phyloP scores from a whole-genome alignment of 2,888 invertebrate species.

The Chaetoderma sp. region DNA sequence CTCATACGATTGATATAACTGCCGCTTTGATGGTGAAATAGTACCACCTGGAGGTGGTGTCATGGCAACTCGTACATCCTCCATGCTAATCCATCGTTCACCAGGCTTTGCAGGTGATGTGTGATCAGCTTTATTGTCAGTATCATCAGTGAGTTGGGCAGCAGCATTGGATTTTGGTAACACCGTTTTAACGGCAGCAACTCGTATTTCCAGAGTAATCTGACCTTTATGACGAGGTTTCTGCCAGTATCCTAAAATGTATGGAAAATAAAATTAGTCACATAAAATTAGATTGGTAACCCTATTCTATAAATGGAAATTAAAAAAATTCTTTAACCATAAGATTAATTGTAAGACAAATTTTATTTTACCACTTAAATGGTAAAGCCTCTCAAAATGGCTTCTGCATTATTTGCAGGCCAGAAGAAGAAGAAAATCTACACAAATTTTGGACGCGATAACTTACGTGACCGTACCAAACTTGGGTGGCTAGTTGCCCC shows the following conservation, averaged over 20 bases:
- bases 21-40: constrained; percentile 44
- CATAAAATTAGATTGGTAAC: too few relatives aligned
- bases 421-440: too few relatives aligned
- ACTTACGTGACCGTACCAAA: too few relatives aligned
- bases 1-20: constrained; percentile 52
- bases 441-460: too few relatives aligned
- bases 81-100: constrained; percentile 5
- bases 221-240: constrained; percentile 62
- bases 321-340: too few relatives aligned
- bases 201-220: constrained; percentile 54
- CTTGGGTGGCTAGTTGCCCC: too few relatives aligned
- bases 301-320: too few relatives aligned
- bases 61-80: constrained; percentile 7
- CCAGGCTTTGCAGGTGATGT: background rate
- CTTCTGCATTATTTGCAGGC: too few relatives aligned
- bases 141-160: constrained; percentile 40
- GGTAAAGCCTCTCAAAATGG: too few relatives aligned
- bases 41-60: background rate
- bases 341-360: too few relatives aligned
- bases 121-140: background rate
- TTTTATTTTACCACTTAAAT: too few relatives aligned
- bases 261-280: constrained; percentile 40
- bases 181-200: constrained; percentile 53
- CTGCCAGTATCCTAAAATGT: constrained; percentile 58
- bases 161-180: constrained; percentile 38